These are phyloP conservation scores for Epirrita christyi DNA, from an alignment of 2,888 invertebrate genomes.

Conservation along the genomic window DNA sequence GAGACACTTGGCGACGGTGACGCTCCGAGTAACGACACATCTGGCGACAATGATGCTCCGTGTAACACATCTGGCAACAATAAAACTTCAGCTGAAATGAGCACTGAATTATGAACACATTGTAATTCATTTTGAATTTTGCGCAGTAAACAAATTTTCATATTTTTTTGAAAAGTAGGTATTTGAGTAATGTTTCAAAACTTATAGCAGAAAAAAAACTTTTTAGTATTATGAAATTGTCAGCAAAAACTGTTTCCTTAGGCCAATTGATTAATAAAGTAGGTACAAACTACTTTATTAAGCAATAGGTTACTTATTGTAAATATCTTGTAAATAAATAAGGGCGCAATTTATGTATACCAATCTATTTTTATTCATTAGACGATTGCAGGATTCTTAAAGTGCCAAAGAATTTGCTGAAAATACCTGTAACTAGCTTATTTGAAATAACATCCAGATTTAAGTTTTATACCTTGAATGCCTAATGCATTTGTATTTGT, in stretches of 20 bases:
- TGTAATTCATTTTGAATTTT: conserved; percentile 1
- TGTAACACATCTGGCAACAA: conserved; percentile 50
- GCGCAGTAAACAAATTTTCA: too few relatives aligned
- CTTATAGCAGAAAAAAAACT: not conserved
- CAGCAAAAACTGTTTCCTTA: not conserved
- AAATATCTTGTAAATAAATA: conserved; percentile 17
- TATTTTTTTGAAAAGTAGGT: too few relatives aligned
- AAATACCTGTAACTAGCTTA: conserved; percentile 10
- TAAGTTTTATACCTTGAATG: not conserved
- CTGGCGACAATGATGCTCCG: conserved; percentile 48
- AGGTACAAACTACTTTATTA: too few relatives aligned
- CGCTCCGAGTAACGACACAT: conserved; percentile 43
- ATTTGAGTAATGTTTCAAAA: not conserved
- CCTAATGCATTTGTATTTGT: not conserved
- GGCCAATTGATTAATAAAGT: too few relatives aligned
- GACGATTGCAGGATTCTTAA: conserved; percentile 18
- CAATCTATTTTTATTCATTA: not conserved
- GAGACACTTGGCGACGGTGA: conserved; percentile 50
- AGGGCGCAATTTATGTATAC: conserved; percentile 6
- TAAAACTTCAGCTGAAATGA: conserved; percentile 86
- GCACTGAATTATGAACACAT: conserved; percentile 85
- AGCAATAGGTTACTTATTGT: not conserved
- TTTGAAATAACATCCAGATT: conserved; percentile 7
- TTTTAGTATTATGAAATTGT: too few relatives aligned
- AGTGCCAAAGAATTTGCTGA: conserved; percentile 36